Conservation (phyloP, 2,888 invertebrate species). For the Polydrusus cervinus region DNA sequence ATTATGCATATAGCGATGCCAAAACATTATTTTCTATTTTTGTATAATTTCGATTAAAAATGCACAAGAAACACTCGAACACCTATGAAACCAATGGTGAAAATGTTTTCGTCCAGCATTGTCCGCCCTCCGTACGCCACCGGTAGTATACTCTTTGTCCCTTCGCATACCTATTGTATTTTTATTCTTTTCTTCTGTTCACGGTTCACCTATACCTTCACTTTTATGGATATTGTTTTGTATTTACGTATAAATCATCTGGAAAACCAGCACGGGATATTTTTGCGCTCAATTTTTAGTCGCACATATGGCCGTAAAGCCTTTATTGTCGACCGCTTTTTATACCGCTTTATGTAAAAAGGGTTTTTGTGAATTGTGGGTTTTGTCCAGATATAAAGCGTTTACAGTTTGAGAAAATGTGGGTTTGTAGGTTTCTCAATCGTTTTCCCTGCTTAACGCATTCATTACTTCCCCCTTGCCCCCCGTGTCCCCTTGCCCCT, state of each 20-base stretch:
- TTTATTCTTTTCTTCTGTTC: slow-evolving; percentile 62
- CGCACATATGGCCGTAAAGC: slow-evolving; percentile 52
- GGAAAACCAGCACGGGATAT: slow-evolving; percentile 59
- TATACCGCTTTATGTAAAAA: slow-evolving; percentile 9
- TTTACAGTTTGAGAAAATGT: not conserved
- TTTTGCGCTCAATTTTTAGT: slow-evolving; percentile 51
- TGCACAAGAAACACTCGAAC: not conserved
- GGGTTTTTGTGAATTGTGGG: slow-evolving; percentile 26
- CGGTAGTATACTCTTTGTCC: slow-evolving; percentile 60
- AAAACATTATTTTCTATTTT: too few species aligned
- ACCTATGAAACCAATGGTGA: slow-evolving; percentile 31
- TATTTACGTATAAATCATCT: slow-evolving; percentile 65
- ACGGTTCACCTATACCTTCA: slow-evolving; percentile 64
- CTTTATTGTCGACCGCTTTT: slow-evolving; percentile 45
- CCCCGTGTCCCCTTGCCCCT: too few species aligned
- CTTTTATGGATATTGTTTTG: slow-evolving; percentile 67
- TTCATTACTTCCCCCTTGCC: too few species aligned
- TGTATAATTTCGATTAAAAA: too few species aligned
- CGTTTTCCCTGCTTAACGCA: too few species aligned
- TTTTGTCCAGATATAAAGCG: slow-evolving; percentile 21
- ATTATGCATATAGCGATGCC: too few species aligned
- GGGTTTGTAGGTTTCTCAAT: not conserved
- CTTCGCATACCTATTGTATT: slow-evolving; percentile 61
- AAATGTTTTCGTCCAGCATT: slow-evolving; percentile 16
- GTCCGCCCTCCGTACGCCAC: slow-evolving; percentile 48